Conservation (phyloP, 2,888 invertebrate genomes). For the Pemphredon lugubris region DNA sequence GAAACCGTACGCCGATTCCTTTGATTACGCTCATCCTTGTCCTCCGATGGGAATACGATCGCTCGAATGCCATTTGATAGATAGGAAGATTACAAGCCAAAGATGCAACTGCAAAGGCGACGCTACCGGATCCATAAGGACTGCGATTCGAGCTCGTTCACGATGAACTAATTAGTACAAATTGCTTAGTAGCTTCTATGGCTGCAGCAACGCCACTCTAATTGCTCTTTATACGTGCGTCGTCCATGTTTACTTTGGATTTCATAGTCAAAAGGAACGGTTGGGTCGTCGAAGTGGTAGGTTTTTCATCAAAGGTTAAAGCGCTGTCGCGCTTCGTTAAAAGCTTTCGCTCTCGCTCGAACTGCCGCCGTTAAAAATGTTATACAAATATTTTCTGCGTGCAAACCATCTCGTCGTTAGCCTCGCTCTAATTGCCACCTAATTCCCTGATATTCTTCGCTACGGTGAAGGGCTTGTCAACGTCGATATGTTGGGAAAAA, state of each 20-base stretch:
- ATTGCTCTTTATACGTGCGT: not conserved
- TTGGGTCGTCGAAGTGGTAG: too few species aligned
- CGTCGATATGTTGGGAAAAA: too few species aligned
- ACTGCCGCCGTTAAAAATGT: too few species aligned
- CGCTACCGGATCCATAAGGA: not conserved
- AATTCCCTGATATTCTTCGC: too few species aligned
- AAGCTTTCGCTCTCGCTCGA: too few species aligned
- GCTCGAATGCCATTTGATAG: slow-evolving; percentile 34
- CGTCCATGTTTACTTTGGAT: not conserved
- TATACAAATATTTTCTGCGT: too few species aligned
- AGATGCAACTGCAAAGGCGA: slow-evolving; percentile 16
- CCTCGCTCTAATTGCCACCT: too few species aligned
- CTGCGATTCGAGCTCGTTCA: not conserved
- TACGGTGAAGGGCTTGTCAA: too few species aligned
- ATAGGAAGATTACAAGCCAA: slow-evolving; percentile 41
- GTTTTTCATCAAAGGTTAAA: too few species aligned
- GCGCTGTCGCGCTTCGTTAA: too few species aligned
- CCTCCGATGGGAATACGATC: slow-evolving; percentile 31
- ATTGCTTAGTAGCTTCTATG: slow-evolving; percentile 2
- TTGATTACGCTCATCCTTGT: slow-evolving; percentile 27
- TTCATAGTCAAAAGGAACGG: too few species aligned
- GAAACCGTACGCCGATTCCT: slow-evolving; percentile 32
- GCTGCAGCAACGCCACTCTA: not conserved
- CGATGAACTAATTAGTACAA: slow-evolving; percentile 11
- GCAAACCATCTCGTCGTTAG: too few species aligned